phyloP scores from a whole-genome alignment of 2,888 invertebrate species.

The Lochmaea capreae region DNA sequence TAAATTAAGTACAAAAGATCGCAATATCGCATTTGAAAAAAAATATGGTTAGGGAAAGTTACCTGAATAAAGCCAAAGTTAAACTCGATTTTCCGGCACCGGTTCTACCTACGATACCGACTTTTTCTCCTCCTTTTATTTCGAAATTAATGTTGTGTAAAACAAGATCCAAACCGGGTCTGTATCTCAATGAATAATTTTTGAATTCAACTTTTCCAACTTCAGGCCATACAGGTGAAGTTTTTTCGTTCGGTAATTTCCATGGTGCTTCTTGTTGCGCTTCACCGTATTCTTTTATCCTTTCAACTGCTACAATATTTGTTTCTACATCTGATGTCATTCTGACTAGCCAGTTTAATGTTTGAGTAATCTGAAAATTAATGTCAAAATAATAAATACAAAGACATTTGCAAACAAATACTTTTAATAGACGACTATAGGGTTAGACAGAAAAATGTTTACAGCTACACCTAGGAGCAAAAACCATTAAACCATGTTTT shows the following conservation, averaged over 20 bases:
- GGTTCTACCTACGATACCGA: conserved; percentile 90
- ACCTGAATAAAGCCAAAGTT: conserved; percentile 86
- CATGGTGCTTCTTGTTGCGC: conserved; percentile 86
- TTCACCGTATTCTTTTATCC: conserved; percentile 95
- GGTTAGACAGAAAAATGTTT: too few relatives aligned
- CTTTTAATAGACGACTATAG: too few relatives aligned
- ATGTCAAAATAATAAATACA: background rate
- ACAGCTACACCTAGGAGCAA: too few relatives aligned
- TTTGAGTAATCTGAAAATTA: conserved; percentile 84
- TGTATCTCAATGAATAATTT: conserved; percentile 86
- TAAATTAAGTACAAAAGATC: conserved; percentile 10
- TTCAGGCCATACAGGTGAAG: conserved; percentile 84
- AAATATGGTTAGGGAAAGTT: conserved; percentile 35
- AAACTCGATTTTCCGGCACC: conserved; percentile 94
- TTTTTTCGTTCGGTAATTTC: conserved; percentile 71
- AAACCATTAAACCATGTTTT: too few relatives aligned
- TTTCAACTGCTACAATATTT: conserved; percentile 96
- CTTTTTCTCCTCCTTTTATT: conserved; percentile 87
- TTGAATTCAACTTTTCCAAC: conserved; percentile 84
- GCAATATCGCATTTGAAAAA: background rate
- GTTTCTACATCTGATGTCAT: conserved; percentile 98
- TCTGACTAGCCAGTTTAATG: conserved; percentile 94
- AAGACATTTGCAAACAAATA: too few relatives aligned
- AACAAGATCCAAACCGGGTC: conserved; percentile 88
- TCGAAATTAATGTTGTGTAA: conserved; percentile 82